Evolutionary conservation across 2,113 vertebrate species (phyloP), one percentile per base, ranked within the genome.

Genomic region (Zosterops japonicus): DNA sequence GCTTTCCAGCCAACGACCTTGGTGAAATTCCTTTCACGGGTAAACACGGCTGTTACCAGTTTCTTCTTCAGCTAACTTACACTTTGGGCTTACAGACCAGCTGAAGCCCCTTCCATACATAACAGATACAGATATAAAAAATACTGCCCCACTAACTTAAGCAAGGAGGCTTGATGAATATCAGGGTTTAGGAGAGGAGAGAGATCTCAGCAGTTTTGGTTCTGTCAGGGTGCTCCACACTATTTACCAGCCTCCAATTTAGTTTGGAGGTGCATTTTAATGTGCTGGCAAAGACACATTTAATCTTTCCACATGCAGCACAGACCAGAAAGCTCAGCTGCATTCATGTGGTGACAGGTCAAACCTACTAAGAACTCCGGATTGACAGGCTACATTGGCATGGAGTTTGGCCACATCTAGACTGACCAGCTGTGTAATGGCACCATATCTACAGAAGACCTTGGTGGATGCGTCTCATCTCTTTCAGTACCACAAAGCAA

Each of bases 151-250:
- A 17, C 17, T 52, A 52, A 77, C 19, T 52, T 52, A 63, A 83
- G 33, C 63, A 20, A 35, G 1, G 0, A 77, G 5, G 10, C 52
- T 44, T 5, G 1, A 15, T 11, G 8, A 49, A 29, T 20, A 7
- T 35, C 1, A 1, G 9, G 1, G 0, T 27, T 50, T 28, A 12
- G 31, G 33, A 59, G 29, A 36, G 12, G 36, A 65, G 35, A 41
- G 42, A 39, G 29, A 39, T 22, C 24, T 18, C 35, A 70, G 31
- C 29, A 71, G 52, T 29, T 85, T 75, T 60, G 33, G 20, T 87
- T 89, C 55, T 82, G 50, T 36, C 36, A 49, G 41, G 24, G 42
- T 57, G 46, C 44, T 83, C 27, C 36, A 52, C 50, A 19, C 5
- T 63, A 24, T 74, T 65, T 61, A 55, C n/a, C 1, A 1, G 41